Evolutionary conservation across 2,888 invertebrate genomes (phyloP).

Genomic region (Drosophila emarginata): DNA sequence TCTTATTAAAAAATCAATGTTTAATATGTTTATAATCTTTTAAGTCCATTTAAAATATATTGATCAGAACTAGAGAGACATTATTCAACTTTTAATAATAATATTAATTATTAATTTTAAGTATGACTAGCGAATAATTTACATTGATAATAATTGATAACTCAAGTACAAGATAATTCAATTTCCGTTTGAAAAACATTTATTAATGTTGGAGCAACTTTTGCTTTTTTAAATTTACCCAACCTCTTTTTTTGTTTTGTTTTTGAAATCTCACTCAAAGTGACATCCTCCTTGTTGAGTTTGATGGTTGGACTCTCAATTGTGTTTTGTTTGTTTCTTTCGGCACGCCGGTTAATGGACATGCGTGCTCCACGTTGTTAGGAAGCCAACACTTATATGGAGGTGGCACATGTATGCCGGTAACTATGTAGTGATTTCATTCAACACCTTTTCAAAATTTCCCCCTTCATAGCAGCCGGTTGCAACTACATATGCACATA

Average conservation of each 20-base stretch:
- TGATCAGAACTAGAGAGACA: too few relatives aligned
- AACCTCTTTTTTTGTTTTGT: background rate
- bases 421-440: constrained; percentile 14
- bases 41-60: too few relatives aligned
- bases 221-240: background rate
- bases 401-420: too few relatives aligned
- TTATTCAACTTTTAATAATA: too few relatives aligned
- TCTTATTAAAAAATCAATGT: too few relatives aligned
- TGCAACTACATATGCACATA: background rate
- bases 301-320: background rate
- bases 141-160: too few relatives aligned
- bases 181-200: background rate
- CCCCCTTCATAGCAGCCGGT: constrained; percentile 29
- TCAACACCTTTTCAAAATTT: constrained; percentile 57
- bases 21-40: too few relatives aligned
- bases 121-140: too few relatives aligned
- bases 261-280: background rate
- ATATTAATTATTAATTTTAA: too few relatives aligned
- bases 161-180: background rate
- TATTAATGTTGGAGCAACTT: background rate
- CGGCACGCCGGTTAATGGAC: constrained; percentile 2
- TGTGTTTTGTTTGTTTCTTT: constrained; percentile 2
- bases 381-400: background rate
- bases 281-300: constrained; percentile 2
- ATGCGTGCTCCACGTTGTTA: constrained; percentile 5